Conservation (phyloP, 2,113 vertebrate species). For the Anguilla rostrata region DNA sequence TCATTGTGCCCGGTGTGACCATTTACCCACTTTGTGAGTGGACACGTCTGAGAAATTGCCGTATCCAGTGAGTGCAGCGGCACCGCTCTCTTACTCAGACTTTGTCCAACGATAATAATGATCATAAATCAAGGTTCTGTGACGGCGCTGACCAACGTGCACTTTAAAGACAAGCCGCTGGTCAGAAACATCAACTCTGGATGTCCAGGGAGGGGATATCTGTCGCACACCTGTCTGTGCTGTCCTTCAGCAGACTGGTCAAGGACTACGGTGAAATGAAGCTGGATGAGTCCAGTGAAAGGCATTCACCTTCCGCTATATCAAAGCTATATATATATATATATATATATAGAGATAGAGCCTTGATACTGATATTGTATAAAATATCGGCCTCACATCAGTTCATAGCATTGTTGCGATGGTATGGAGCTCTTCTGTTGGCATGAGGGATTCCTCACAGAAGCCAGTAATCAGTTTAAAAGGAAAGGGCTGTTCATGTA, state of each 20-base stretch:
- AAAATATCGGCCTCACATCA: background rate
- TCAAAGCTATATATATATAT: background rate
- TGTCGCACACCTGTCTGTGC: too few relatives aligned
- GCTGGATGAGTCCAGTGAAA: background rate
- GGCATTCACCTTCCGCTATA: background rate
- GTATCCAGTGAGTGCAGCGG: too few relatives aligned
- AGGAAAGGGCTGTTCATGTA: conserved; percentile 14
- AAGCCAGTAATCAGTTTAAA: conserved; percentile 19
- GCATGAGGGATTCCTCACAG: background rate
- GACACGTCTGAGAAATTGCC: background rate
- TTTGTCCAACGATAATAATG: background rate
- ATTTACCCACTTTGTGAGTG: background rate
- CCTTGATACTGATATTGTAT: too few relatives aligned
- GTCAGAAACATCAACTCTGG: background rate
- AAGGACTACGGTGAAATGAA: background rate
- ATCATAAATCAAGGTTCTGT: background rate
- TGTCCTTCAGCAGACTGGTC: background rate
- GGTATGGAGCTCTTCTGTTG: background rate
- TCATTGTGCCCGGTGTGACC: background rate
- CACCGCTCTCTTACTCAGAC: background rate
- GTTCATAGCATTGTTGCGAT: background rate
- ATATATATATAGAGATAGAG: too few relatives aligned
- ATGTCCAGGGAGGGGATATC: background rate
- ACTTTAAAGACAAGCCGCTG: conserved; percentile 9
- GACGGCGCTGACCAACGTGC: background rate